A percentile compares a stretch with the other conserved stretches of the same genome.
phyloP scores from a whole-genome alignment of 2,797 vertebrate species.

The Oreochromis mossambicus region DNA sequence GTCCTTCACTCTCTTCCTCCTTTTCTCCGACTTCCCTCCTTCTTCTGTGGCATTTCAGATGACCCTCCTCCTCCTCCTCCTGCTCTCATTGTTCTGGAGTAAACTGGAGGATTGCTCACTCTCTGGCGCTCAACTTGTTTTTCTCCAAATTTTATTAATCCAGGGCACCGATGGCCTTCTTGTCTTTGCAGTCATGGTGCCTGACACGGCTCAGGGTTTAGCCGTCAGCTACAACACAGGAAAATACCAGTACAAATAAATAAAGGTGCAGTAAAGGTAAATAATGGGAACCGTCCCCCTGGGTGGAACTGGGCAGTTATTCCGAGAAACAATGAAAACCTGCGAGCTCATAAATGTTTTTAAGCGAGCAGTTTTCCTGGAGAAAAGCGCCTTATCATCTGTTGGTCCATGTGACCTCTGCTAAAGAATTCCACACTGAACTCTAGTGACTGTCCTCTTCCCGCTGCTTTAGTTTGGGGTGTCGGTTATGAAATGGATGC shows the following conservation, averaged over 20 bases:
- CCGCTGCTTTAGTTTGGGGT: background rate
- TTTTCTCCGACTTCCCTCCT: slow-evolving; percentile 53
- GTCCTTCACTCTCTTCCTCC: slow-evolving; percentile 49
- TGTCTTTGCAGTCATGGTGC: background rate
- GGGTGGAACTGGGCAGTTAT: background rate
- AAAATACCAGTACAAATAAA: background rate
- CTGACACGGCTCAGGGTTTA: background rate
- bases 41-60: slow-evolving; percentile 12
- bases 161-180: background rate
- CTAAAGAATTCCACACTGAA: background rate
- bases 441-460: background rate
- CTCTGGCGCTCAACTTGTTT: slow-evolving; percentile 11
- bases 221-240: background rate
- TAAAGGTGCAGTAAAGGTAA: background rate
- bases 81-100: slow-evolving; percentile 36
- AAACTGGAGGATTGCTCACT: slow-evolving; percentile 4
- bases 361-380: background rate
- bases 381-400: background rate
- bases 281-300: background rate
- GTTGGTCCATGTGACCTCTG: background rate
- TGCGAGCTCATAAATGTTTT: background rate
- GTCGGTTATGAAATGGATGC: background rate
- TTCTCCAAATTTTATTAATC: background rate
- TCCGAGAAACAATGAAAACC: background rate
- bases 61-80: slow-evolving; percentile 6